A percentile compares a stretch with the other conserved stretches of the same genome.
Evolutionary conservation across 2,797 vertebrate species (phyloP).

Genomic region (Mormyrops boulengeri): DNA sequence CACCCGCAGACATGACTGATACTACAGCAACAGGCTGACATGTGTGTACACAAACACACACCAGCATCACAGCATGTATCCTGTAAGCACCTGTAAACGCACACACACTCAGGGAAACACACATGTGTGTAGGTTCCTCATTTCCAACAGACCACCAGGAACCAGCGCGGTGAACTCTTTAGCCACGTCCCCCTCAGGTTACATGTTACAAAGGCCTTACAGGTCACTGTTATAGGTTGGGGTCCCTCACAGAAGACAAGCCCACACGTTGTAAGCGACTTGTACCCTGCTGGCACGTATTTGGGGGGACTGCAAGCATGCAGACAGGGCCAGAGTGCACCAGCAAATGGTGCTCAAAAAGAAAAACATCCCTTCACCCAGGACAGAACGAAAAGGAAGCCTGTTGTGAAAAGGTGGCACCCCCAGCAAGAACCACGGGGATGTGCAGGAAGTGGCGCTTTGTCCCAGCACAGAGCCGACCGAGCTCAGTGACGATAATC

Average conservation of each 20-base stretch:
- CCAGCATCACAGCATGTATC: not conserved
- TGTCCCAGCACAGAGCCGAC: not conserved
- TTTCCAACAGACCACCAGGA: not conserved
- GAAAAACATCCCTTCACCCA: not conserved
- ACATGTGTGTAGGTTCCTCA: not conserved
- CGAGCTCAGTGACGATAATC: not conserved
- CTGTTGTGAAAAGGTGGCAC: not conserved
- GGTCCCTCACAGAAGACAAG: not conserved
- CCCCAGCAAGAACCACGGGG: not conserved
- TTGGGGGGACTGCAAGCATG: not conserved
- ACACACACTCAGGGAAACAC: not conserved
- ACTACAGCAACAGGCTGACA: not conserved
- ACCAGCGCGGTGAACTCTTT: not conserved
- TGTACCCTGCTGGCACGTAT: not conserved
- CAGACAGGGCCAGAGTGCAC: not conserved
- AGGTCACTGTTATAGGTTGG: not conserved
- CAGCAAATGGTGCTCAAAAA: not conserved
- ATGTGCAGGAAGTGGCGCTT: not conserved
- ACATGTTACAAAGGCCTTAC: not conserved
- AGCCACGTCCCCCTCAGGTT: not conserved
- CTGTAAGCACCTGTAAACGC: not conserved
- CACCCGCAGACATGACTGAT: not conserved
- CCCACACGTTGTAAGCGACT: not conserved
- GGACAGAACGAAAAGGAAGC: not conserved
- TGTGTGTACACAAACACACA: not conserved